Percentiles rank a stretch among this genome's conserved stretches.
Conservation (phyloP, 2,888 invertebrate species). For the Disparrhopalites patrizii region DNA sequence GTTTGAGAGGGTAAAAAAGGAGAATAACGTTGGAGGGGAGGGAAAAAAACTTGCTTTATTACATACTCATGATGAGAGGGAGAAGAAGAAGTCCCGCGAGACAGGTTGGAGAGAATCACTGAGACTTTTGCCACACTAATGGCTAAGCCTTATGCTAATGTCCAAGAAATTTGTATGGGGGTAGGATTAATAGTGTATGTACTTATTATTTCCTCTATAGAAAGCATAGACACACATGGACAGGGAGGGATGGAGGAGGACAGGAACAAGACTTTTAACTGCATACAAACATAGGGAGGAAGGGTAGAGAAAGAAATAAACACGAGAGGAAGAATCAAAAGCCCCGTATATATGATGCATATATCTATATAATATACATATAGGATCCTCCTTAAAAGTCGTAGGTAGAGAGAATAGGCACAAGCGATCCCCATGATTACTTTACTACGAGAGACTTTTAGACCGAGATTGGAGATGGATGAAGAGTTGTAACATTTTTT, state of each 20-base stretch:
- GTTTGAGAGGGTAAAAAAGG: no score
- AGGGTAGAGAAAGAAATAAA: conserved; percentile 6
- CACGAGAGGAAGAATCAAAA: background rate
- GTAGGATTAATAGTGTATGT: conserved; percentile 5
- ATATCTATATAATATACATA: background rate
- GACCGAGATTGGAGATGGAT: no score
- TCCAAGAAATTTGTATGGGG: conserved; percentile 1
- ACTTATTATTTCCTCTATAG: background rate
- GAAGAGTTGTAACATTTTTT: conserved; percentile 1
- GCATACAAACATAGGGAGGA: conserved; percentile 1
- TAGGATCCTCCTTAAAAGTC: no score
- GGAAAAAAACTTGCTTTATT: conserved; percentile 22
- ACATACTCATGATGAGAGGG: background rate
- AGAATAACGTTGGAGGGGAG: no score
- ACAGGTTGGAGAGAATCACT: conserved; percentile 9
- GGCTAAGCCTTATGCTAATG: conserved; percentile 4
- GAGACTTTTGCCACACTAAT: background rate
- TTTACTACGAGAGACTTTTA: no score
- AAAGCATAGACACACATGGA: background rate
- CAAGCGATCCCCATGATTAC: conserved; percentile 3
- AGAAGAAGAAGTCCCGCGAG: background rate
- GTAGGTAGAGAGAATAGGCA: conserved; percentile 5
- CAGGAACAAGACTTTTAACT: background rate
- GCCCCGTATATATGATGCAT: background rate
- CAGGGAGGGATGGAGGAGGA: conserved; percentile 1